phyloP scores from a whole-genome alignment of 2,797 vertebrate species.

The Eremophila alpestris region DNA sequence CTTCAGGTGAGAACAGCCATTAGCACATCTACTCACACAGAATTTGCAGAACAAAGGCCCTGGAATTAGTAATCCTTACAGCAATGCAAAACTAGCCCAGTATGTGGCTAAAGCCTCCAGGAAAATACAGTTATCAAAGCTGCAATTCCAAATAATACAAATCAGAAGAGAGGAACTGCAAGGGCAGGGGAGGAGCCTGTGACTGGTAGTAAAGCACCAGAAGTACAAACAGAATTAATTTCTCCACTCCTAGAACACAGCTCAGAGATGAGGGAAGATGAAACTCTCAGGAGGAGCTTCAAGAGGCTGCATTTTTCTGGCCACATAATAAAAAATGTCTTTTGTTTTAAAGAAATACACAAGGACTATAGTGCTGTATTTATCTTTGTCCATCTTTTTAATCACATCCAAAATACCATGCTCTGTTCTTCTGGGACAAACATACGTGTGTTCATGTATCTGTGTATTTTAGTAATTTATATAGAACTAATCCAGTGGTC shows the following conservation, averaged over 20 bases:
- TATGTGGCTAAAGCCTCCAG: not conserved
- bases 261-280: not conserved
- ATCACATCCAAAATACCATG: not conserved
- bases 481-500: slow-evolving; percentile 45
- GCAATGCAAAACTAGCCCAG: not conserved
- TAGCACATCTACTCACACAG: not conserved
- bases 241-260: not conserved
- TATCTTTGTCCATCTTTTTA: not conserved
- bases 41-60: not conserved
- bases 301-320: not conserved
- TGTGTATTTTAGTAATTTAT: slow-evolving; percentile 20
- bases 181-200: not conserved
- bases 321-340: not conserved
- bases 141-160: not conserved
- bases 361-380: not conserved
- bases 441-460: not conserved
- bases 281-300: not conserved
- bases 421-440: not conserved
- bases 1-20: not conserved
- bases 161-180: not conserved
- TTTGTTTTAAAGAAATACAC: not conserved
- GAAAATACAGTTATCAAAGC: not conserved
- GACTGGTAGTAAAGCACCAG: not conserved
- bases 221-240: not conserved
- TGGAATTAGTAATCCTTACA: not conserved